Base-by-base conservation (phyloP, 2,888 invertebrate genomes). In the Pollenia griseotomentosa region DNA sequence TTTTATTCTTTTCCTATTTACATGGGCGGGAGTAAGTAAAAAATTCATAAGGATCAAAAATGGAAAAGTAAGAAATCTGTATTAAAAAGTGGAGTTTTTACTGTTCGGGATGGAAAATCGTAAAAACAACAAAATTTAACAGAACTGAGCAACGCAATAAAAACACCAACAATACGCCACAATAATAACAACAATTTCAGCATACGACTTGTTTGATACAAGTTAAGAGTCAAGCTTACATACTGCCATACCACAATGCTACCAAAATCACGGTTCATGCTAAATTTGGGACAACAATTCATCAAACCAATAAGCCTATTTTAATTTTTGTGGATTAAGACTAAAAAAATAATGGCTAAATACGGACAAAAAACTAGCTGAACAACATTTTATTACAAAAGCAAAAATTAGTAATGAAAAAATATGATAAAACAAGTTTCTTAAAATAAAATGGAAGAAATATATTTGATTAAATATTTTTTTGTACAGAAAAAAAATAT, bases 81-180 rank as follows among this genome's bases (percentile, higher is more conserved):
- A 61, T 23, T 59, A 68, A 74, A 81, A 16, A 73, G 48, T 40
- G 23, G 42, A 1, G 48, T 19, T 12, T 23, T 19, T 68, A 44
- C 16, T 63, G n/a, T 42, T 16, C 46, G 33, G 61, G 71, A 5
- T 42, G 12, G 44, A 44, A 71, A 55, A 63, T 42, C 61, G 44
- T 48, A 80, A 71, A 63, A 70, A 70, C 33, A 51, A 46, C 33
- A 10, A 65, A 65, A 71, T 19, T 53, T n/a, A 57, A 61, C 23
- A 66, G 57, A 87, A 74, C 77, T 59, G 86, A 77, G 80, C 57
- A 81, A 44, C 63, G 55, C 53, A 48, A 81, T 81, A 73, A 84
- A 83, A 87, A 81, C 75, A 77, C 55, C 81, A 84, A 81, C 87
- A 51, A 63, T 73, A 74, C 23, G 68, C 44, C 78, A 65, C 81